Percentiles rank a stretch among this genome's conserved stretches.
Evolutionary conservation across 2,797 vertebrate species (phyloP).

Genomic region (Rhinoraja longicauda): DNA sequence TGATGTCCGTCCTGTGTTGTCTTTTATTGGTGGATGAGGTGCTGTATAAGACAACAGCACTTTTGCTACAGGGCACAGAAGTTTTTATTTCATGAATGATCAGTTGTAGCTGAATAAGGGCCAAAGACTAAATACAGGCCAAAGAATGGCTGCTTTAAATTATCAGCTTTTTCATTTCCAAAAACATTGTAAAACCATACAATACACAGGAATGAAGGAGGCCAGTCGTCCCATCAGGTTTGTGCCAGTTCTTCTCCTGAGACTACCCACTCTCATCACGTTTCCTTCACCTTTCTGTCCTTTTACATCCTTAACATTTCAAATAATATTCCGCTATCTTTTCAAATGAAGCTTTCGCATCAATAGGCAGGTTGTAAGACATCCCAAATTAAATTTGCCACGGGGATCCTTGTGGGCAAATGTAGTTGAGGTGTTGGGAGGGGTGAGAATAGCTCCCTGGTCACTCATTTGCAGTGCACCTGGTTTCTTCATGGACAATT

Average conservation of each 20-base stretch:
- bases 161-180: conserved; percentile 23
- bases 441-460: not conserved
- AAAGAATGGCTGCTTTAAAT: conserved; percentile 18
- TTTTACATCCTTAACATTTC: not conserved
- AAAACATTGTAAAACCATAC: not conserved
- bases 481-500: not conserved
- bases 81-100: not conserved
- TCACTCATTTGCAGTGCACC: not conserved
- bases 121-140: not conserved
- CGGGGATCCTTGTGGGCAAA: not conserved
- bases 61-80: not conserved
- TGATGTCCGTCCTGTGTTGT: not conserved
- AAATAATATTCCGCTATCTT: not conserved
- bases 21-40: conserved; percentile 15
- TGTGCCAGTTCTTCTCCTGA: not conserved
- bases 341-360: not conserved
- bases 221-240: not conserved
- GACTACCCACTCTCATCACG: not conserved
- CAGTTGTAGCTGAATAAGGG: conserved; percentile 5
- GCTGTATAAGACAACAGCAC: not conserved
- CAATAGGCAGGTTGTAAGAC: not conserved
- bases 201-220: not conserved
- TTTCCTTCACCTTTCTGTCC: not conserved
- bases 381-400: not conserved
- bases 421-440: not conserved